Base-by-base conservation (phyloP, 2,888 invertebrate species). In the Morpho helenor region DNA sequence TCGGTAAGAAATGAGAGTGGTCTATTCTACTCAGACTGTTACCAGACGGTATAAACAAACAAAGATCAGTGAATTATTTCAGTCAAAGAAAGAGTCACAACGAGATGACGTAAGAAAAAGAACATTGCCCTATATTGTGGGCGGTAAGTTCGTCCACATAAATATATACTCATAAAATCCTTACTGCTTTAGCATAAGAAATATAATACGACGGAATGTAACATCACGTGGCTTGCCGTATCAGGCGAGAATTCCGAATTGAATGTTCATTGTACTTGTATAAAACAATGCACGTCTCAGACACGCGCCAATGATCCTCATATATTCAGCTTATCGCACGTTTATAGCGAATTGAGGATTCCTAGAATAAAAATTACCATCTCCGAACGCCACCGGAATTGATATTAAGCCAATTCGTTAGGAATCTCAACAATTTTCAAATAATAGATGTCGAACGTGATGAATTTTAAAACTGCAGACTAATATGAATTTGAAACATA, bases 281-380 rank as follows among this genome's bases (percentile, higher is more conserved):
- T 51, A 61, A 64, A 62, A 68, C 68, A 67, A 65, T 60, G 63
- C 68, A 66, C 63, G 66, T 62, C 57, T 65, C 53, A 61, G 66
- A 62, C 67, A 67, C 68, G 67, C 66, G 67, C 68, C 60, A 56
- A 56, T 58, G 53, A 61, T 59, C 57, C 59, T 64, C 63, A 63
- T 61, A 58, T 60, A 63, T 63, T 57, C 58, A 48, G 61, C 61
- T 61, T 65, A 63, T 61, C 63, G 60, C 51, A 51, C 51, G 48
- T 51, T 62, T 63, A 60, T 58, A 56, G 60, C 56, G 60, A 61
- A 63, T 63, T 59, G 53, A 57, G 57, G 57, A 59, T 63, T 60
- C 63, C 57, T 50, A 61, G 63, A 53, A 63, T 58, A 58, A 63
- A 60, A 63, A 58, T 62, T 61, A 59, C 57, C 62, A 62, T 60